Evolutionary conservation across 2,888 invertebrate species (phyloP), one percentile per base, ranked within the genome.

Genomic region (Drosophila cognata): DNA sequence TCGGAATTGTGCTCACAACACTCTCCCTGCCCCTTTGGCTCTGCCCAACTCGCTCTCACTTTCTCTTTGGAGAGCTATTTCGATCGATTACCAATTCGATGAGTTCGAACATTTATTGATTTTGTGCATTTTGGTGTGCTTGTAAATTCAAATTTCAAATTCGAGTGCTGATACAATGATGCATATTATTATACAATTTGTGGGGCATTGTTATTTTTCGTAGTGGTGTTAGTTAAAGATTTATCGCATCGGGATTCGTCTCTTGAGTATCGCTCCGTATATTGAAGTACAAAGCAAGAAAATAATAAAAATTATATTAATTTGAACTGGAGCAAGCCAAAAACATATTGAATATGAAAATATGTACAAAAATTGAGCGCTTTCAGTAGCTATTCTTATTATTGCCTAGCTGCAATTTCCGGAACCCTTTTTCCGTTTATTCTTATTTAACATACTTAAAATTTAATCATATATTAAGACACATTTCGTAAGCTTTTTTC

Each of bases 1-100:
- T 28, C 70, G 65, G 67, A 63, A 71, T 73, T 74, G 50, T 43
- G 64, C 65, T 60, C 71, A 8, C 41, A 41, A 41, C 4, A 29
- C 41, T 29, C 62, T 69, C 25, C 1, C 36, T 31, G 65, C 36
- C 31, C 52, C n/a, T 63, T 36, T 35, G 28, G 25, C 16, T 31
- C 28, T 21, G 7, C 1, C 21, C 21, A 46, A 46, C 21, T 46
- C 21, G 46, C 21, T 46, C 38, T 43, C 28, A 35, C 50, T 16
- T 11, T 57, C 29, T 18, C 53, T 61, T 50, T 56, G 41, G 56
- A 33, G 16, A 46, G 8, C 25, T 50, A 13, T 53, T 29, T 38
- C 38, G 25, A 36, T 50, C 29, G 21, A 28, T 10, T 28, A 53
- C 35, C 43, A 36, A 56, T 62, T 70, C n/a, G 33, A 58, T 66